These are phyloP conservation scores for Trichogramma pretiosum DNA, from an alignment of 1,140 invertebrate species.

Conservation along the genomic window DNA sequence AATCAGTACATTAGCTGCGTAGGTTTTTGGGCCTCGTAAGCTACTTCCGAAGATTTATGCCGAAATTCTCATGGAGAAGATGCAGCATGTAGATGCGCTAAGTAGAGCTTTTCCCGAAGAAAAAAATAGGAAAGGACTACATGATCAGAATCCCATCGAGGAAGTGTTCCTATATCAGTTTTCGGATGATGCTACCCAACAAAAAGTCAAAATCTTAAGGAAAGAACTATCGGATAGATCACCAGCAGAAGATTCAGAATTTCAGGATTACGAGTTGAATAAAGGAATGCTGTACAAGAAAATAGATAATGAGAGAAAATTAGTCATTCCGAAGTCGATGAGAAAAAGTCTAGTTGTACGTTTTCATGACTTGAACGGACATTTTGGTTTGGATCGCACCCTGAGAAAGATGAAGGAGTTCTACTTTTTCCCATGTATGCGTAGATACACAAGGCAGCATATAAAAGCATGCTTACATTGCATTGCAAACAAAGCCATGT, in stretches of 20 bases:
- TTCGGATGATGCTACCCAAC: neutral
- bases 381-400: constrained; percentile 8
- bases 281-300: constrained; percentile 6
- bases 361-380: constrained; percentile 7
- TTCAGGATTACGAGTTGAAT: neutral
- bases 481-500: constrained; percentile 15
- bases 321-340: too few species aligned
- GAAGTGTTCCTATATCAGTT: constrained; percentile 13
- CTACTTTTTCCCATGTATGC: constrained; percentile 16
- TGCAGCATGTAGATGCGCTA: constrained; percentile 35
- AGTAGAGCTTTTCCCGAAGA: too few species aligned
- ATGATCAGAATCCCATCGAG: too few species aligned
- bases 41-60: too few species aligned
- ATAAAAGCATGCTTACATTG: constrained; percentile 15
- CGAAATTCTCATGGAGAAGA: too few species aligned
- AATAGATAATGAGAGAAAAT: neutral
- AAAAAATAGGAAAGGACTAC: too few species aligned
- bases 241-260: neutral
- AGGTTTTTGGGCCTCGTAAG: too few species aligned
- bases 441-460: constrained; percentile 8
- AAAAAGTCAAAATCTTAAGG: constrained; percentile 4
- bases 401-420: constrained; percentile 1
- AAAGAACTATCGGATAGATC: neutral
- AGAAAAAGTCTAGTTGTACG: constrained; percentile 8
- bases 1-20: too few species aligned